Conservation (phyloP, 2,888 invertebrate species). For the Anagyrus pseudococci region DNA sequence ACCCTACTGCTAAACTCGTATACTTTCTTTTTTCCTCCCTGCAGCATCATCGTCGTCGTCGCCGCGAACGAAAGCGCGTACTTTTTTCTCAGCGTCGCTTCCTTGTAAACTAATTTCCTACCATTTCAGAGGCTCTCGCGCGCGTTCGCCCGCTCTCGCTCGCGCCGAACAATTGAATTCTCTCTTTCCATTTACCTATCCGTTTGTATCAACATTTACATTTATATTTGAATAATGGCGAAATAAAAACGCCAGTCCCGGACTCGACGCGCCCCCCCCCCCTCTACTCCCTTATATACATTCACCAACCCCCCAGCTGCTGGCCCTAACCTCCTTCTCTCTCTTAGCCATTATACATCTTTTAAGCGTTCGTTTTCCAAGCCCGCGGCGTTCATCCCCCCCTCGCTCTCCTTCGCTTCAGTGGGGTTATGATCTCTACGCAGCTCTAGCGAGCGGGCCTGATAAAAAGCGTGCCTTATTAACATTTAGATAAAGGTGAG, state of each 20-base stretch:
- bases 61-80: no score
- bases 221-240: conserved; percentile 63
- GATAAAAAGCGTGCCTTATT: conserved; percentile 47
- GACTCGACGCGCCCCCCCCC: conserved; percentile 12
- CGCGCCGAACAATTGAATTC: conserved; percentile 60
- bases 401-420: neutral
- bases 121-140: conserved; percentile 43
- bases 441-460: neutral
- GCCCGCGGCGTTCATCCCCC: conserved; percentile 51
- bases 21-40: conserved; percentile 3
- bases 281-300: no score
- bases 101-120: conserved; percentile 61
- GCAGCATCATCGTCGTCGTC: conserved; percentile 23
- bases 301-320: no score
- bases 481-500: conserved; percentile 60
- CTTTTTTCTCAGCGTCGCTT: conserved; percentile 54
- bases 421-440: conserved; percentile 37
- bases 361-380: conserved; percentile 58
- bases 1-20: neutral
- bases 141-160: conserved; percentile 43
- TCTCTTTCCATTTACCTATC: conserved; percentile 62
- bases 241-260: conserved; percentile 58
- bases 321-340: conserved; percentile 29
- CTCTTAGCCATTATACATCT: conserved; percentile 51
- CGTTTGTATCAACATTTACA: conserved; percentile 64